Percentiles rank a stretch among this genome's conserved stretches.
Conservation (phyloP, 1,140 invertebrate species). For the Brachionus plicatilis region DNA sequence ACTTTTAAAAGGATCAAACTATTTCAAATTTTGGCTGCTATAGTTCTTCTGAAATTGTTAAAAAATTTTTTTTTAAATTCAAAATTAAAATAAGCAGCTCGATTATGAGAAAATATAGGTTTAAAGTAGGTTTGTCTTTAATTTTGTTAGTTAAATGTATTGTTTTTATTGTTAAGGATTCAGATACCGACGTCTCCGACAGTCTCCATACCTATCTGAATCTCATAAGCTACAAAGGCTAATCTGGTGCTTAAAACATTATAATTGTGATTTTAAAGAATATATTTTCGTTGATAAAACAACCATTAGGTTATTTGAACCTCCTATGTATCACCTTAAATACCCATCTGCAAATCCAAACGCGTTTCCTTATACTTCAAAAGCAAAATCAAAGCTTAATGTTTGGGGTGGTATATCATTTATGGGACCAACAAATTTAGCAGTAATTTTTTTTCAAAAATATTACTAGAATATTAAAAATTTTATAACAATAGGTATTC, state of each 20-base stretch:
- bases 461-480: background rate
- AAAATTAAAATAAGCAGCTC: background rate
- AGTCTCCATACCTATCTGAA: no score
- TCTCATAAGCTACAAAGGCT: no score
- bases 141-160: background rate
- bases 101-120: background rate
- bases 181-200: no score
- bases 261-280: no score
- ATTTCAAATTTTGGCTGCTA: no score
- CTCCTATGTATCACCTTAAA: background rate
- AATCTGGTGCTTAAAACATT: no score
- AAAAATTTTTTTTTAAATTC: background rate
- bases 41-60: background rate
- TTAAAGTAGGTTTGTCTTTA: background rate
- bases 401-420: background rate
- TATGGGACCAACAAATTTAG: background rate
- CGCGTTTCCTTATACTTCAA: background rate
- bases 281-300: background rate
- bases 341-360: background rate
- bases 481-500: background rate
- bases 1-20: no score
- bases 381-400: background rate
- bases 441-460: background rate
- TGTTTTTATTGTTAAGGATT: background rate
- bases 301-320: background rate